phyloP scores from a whole-genome alignment of 2,113 vertebrate genomes.

The Falco punctatus region DNA sequence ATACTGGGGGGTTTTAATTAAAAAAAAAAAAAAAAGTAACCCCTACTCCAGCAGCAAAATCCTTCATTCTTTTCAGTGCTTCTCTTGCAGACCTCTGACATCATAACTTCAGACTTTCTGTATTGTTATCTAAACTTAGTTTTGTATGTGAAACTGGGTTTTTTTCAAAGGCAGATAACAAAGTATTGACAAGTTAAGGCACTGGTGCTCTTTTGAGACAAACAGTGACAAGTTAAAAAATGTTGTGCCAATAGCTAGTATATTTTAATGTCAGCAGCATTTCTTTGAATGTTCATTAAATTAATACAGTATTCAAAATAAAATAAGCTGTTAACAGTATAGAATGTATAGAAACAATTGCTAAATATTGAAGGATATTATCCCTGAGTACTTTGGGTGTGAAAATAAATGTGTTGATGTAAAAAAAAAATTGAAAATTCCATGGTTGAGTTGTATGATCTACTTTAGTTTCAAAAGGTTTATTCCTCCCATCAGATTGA shows the following conservation, averaged over 20 bases:
- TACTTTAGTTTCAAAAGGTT: neutral
- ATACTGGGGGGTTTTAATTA: neutral
- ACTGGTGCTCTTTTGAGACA: neutral
- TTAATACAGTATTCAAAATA: neutral
- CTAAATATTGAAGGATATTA: neutral
- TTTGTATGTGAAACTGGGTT: neutral
- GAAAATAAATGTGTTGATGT: neutral
- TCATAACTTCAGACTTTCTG: neutral
- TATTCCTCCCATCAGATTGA: neutral
- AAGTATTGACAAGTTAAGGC: neutral
- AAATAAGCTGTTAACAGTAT: neutral
- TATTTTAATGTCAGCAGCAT: neutral
- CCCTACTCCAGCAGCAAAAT: neutral
- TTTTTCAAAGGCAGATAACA: neutral
- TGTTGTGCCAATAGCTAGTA: neutral
- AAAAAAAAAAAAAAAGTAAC: neutral
- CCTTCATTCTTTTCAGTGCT: neutral
- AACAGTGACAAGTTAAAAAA: neutral
- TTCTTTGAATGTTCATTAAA: constrained; percentile 28
- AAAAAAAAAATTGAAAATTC: neutral
- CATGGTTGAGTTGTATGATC: neutral
- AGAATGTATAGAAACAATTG: neutral
- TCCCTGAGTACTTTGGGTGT: neutral
- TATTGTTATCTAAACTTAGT: neutral
- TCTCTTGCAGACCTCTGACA: neutral